Base-by-base conservation (phyloP, 2,113 vertebrate species). In the Cavia porcellus region DNA sequence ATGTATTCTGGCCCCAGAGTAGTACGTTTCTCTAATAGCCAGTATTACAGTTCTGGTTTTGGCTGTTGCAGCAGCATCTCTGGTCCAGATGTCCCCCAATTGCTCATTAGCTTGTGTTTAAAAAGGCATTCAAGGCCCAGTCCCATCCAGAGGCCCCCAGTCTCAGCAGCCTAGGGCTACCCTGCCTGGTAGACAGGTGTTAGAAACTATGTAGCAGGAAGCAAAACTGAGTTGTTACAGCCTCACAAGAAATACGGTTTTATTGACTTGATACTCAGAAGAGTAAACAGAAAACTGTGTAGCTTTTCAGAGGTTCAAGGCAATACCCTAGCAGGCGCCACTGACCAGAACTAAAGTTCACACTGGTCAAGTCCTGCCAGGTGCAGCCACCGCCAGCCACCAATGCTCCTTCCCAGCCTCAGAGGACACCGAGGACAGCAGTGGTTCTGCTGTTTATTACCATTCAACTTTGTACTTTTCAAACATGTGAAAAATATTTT, bases 191-290 rank as follows among this genome's bases (percentile, higher is more conserved):
- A 42, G 72, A 45, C 75, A 92, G 66, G 87, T 97, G 50, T 88
- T 95, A n/a, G 86, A 96, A 95, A 86, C 35, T 83, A 45, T n/a
- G 47, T 12, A 47, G 89, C 94, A 92, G 61, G 90, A 79, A 97
- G 64, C 57, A 66, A 25, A 95, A 57, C 47, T 92, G 88, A 95
- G 72, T 38, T 79, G 47, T 93, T 96, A 91, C 66, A 89, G 8
- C 84, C 57, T 83, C 81, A 50, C 79, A 84, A 55, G 81, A 93
- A 91, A 85, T 24, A 42, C 66, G 52, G 47, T 92, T 92, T 93
- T 82, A 30, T 92, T 90, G 92, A 79, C 86, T 90, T 75, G 77
- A 28, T 19, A 70, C 72, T 85, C 81, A 55, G 77, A 70, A 88
- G 81, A 93, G 85, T 86, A 90, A 95, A 96, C 86, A 94, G 87